phyloP scores from a whole-genome alignment of 2,888 invertebrate genomes.

The Liopterus haemorrhoidalis region DNA sequence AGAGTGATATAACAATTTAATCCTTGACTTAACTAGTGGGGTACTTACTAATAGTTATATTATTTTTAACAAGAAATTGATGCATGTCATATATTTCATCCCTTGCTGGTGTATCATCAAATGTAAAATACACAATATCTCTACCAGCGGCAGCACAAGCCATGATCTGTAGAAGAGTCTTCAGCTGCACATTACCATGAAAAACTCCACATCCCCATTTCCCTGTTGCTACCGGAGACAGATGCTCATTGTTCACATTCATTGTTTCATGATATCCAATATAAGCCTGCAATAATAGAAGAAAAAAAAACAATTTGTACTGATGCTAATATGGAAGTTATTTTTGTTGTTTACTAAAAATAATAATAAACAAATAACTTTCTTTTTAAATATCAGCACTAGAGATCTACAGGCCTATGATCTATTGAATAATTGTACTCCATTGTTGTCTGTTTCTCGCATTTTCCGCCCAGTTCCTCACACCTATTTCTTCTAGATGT shows the following conservation, averaged over 20 bases:
- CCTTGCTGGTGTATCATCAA: conserved; percentile 60
- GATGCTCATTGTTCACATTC: conserved; percentile 45
- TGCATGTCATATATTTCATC: conserved; percentile 61
- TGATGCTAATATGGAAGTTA: too few species aligned
- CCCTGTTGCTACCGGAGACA: conserved; percentile 71
- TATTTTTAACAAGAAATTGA: conserved; percentile 50
- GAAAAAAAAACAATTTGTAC: too few species aligned
- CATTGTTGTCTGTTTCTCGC: too few species aligned
- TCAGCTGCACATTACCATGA: conserved; percentile 65
- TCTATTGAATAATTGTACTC: too few species aligned
- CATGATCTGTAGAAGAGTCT: conserved; percentile 72
- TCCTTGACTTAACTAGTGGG: too few species aligned
- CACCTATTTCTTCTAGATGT: too few species aligned
- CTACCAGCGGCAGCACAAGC: conserved; percentile 54
- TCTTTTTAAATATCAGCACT: too few species aligned
- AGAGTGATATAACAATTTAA: too few species aligned
- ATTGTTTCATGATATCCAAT: conserved; percentile 54
- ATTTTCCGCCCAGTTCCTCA: too few species aligned
- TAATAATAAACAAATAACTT: too few species aligned
- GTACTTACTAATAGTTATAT: conserved; percentile 57
- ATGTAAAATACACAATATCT: conserved; percentile 79
- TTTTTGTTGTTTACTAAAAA: too few species aligned
- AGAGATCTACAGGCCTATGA: too few species aligned
- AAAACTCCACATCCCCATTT: conserved; percentile 96
- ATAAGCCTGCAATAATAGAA: conserved; percentile 60